Conservation (phyloP, 1,140 invertebrate genomes). For the Pissodes strobi region DNA sequence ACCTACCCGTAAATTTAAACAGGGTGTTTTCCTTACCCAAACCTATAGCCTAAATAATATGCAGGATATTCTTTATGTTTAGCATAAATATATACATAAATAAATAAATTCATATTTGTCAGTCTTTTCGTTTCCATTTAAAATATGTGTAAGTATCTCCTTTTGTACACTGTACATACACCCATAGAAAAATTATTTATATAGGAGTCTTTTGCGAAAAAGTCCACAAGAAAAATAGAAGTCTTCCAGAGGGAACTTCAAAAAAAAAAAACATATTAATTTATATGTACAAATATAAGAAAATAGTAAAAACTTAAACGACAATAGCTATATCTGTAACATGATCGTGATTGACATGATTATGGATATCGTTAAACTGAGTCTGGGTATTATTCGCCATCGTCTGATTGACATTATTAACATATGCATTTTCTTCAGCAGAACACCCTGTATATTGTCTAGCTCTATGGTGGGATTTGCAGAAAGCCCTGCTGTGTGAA, state of each 20-base stretch:
- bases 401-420: conserved; percentile 19
- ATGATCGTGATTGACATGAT: conserved; percentile 22
- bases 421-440: no score
- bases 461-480: conserved; percentile 32
- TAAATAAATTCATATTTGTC: no score
- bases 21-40: conserved; percentile 37
- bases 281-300: conserved; percentile 6
- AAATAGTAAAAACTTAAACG: conserved; percentile 15
- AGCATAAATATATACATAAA: no score
- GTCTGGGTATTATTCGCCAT: conserved; percentile 4
- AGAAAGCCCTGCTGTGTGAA: conserved; percentile 35
- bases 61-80: conserved; percentile 30
- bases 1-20: conserved; percentile 32
- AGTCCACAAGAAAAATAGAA: conserved; percentile 8
- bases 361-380: conserved; percentile 25
- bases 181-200: conserved; percentile 4
- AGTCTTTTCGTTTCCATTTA: conserved; percentile 37
- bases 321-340: conserved; percentile 22
- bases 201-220: background rate
- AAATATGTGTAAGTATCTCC: conserved; percentile 34
- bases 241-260: background rate
- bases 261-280: background rate
- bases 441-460: conserved; percentile 36
- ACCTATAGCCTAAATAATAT: conserved; percentile 37
- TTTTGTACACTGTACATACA: conserved; percentile 17